Evolutionary conservation across 2,797 vertebrate species (phyloP).

Genomic region (Anguilla pacifica): DNA sequence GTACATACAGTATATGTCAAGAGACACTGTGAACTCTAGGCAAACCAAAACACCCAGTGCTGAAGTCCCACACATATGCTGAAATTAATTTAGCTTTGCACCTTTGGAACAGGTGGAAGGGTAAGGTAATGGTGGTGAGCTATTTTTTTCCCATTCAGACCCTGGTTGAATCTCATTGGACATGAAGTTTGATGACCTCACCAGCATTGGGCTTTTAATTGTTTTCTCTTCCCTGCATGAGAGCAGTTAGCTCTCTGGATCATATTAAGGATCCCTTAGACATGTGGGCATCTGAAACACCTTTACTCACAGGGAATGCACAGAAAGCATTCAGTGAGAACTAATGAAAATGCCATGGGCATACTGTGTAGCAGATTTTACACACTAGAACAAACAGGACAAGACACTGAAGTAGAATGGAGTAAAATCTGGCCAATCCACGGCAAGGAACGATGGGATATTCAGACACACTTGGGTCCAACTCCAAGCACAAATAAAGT

Average conservation of each 20-base stretch:
- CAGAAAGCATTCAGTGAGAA: background rate
- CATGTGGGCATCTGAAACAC: background rate
- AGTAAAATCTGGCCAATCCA: background rate
- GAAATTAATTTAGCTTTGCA: background rate
- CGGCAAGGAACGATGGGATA: background rate
- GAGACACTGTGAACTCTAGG: background rate
- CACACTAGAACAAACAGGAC: background rate
- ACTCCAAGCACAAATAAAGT: background rate
- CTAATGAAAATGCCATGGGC: background rate
- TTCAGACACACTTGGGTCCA: background rate
- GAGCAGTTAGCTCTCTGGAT: background rate
- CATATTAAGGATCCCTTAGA: background rate
- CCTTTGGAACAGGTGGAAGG: background rate
- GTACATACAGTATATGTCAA: background rate
- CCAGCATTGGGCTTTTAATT: background rate
- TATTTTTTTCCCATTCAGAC: background rate
- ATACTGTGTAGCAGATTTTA: background rate
- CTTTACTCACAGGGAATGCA: background rate
- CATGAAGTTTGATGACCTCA: background rate
- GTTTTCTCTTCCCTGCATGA: background rate
- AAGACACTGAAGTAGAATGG: background rate
- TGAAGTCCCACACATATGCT: background rate
- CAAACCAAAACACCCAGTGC: background rate
- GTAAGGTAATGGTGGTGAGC: background rate
- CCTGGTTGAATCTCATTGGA: slow-evolving; percentile 9